Percentiles rank a stretch among this genome's conserved stretches.
These are phyloP conservation scores for Diadophis punctatus DNA, from an alignment of 2,113 vertebrate genomes.

Conservation along the genomic window DNA sequence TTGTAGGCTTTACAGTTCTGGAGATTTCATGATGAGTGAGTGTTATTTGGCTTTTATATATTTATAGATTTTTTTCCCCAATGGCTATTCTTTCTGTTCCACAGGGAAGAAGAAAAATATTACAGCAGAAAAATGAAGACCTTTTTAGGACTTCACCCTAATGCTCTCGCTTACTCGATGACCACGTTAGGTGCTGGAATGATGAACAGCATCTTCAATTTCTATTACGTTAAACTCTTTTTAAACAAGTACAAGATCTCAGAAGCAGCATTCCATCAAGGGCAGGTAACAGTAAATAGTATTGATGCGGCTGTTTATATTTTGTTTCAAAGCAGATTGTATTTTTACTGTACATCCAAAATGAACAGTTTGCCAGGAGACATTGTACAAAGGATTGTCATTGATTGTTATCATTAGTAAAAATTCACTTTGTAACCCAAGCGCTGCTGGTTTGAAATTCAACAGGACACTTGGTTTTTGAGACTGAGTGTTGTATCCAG, in stretches of 20 bases:
- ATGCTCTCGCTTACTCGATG: constrained; percentile 81
- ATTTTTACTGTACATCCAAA: background rate
- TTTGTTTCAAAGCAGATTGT: background rate
- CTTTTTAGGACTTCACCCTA: constrained; percentile 65
- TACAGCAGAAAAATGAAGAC: constrained; percentile 51
- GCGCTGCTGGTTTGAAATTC: background rate
- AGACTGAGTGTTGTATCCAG: background rate
- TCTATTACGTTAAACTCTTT: constrained; percentile 92
- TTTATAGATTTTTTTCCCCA: background rate
- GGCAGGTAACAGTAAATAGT: constrained; percentile 71
- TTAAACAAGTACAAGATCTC: constrained; percentile 82
- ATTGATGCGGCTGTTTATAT: accelerated
- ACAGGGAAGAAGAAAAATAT: constrained; percentile 49
- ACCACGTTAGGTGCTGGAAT: constrained; percentile 82
- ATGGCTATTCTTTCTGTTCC: constrained; percentile 21
- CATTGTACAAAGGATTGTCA: background rate
- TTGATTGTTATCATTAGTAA: background rate
- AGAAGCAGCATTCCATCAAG: constrained; percentile 80
- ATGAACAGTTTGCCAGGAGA: background rate
- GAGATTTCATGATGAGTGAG: too few species aligned
- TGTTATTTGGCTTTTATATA: too few species aligned
- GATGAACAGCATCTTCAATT: constrained; percentile 89
- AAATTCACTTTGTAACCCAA: background rate
- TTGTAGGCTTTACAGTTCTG: too few species aligned
- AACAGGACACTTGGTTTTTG: background rate